Conservation (phyloP, 2,797 vertebrate genomes). For the Onychomys arenicola region DNA sequence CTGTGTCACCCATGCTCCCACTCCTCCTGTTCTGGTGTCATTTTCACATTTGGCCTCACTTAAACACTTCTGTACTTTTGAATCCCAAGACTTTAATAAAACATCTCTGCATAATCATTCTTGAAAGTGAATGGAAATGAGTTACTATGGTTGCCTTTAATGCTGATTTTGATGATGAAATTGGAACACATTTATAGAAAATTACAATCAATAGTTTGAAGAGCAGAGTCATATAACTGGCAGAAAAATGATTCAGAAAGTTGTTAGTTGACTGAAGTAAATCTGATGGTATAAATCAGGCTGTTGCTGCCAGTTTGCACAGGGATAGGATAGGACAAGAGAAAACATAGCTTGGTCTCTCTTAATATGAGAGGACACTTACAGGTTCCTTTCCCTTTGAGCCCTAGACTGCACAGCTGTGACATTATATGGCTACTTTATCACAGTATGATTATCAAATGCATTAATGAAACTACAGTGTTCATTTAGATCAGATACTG, state of each 20-base stretch:
- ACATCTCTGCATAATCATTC: conserved; percentile 22
- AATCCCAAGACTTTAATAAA: neutral
- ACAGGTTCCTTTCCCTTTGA: neutral
- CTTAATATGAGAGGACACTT: neutral
- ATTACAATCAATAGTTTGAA: neutral
- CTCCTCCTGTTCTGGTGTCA: neutral
- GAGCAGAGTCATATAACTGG: neutral
- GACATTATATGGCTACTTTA: neutral
- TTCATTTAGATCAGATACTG: neutral
- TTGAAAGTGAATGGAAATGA: conserved; percentile 45
- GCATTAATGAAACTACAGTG: neutral
- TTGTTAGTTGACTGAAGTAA: conserved; percentile 17
- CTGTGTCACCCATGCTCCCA: neutral
- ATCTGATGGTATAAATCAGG: neutral
- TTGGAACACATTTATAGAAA: conserved; percentile 18
- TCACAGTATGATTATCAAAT: neutral
- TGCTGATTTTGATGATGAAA: conserved; percentile 1
- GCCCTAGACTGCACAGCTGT: neutral
- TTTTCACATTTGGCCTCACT: neutral
- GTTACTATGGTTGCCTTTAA: neutral
- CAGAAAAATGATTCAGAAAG: neutral
- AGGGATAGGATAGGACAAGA: neutral
- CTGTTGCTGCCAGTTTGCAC: neutral
- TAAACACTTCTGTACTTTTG: neutral
- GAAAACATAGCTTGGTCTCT: neutral